Conservation (phyloP, 2,888 invertebrate species). For the Phyllotreta striolata region DNA sequence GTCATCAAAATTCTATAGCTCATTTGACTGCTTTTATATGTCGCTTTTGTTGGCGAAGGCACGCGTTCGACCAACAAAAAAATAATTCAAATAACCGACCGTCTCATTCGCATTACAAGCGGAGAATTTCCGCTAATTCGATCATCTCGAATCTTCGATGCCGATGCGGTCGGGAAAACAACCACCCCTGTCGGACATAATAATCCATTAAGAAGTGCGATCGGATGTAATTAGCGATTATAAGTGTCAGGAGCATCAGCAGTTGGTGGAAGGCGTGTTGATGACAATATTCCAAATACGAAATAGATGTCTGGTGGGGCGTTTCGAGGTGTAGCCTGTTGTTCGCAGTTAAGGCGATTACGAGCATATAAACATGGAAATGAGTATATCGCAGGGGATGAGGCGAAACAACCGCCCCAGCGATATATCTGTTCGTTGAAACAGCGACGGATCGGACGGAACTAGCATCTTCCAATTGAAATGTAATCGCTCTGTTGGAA, state of each 20-base stretch:
- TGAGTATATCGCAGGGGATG: slow-evolving; percentile 50
- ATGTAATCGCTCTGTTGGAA: slow-evolving; percentile 1
- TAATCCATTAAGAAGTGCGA: slow-evolving; percentile 37
- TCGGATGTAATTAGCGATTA: slow-evolving; percentile 48
- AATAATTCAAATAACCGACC: too few species aligned
- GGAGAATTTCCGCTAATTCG: too few species aligned
- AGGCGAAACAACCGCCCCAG: slow-evolving; percentile 50
- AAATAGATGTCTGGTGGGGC: slow-evolving; percentile 42
- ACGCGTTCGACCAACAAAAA: slow-evolving; percentile 20
- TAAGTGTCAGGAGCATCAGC: slow-evolving; percentile 52
- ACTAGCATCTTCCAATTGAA: background rate
- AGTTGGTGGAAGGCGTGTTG: slow-evolving; percentile 45
- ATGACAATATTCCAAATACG: slow-evolving; percentile 48
- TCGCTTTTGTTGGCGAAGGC: slow-evolving; percentile 17
- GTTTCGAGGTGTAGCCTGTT: slow-evolving; percentile 43
- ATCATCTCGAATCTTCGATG: background rate
- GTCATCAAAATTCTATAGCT: slow-evolving; percentile 25
- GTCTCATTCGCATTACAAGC: too few species aligned
- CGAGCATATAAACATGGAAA: slow-evolving; percentile 50
- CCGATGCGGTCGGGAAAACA: background rate
- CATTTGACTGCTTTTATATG: slow-evolving; percentile 28
- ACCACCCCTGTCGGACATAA: slow-evolving; percentile 31
- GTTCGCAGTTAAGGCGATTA: slow-evolving; percentile 51
- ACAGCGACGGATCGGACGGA: slow-evolving; percentile 23
- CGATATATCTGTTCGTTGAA: slow-evolving; percentile 5